Conservation (phyloP, 2,888 invertebrate species). For the Uropetala carovei region DNA sequence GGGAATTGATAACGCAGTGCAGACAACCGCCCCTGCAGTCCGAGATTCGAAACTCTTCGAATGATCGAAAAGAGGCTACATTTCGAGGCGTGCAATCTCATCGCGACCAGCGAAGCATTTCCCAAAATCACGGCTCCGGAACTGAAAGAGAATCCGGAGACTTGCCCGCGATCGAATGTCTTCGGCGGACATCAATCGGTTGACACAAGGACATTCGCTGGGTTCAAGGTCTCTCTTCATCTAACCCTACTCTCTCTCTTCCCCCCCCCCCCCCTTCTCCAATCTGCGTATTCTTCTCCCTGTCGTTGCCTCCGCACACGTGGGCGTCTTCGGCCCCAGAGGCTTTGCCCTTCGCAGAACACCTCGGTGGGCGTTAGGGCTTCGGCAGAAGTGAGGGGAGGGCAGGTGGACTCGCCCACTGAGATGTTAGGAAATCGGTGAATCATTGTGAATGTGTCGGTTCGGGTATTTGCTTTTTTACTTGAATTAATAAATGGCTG, state of each 20-base stretch:
- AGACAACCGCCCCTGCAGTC: too few species aligned
- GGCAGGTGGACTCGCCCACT: background rate
- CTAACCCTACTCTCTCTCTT: background rate
- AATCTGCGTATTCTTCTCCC: background rate
- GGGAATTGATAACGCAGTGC: too few species aligned
- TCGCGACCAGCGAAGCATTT: too few species aligned
- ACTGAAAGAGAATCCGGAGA: background rate
- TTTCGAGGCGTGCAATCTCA: too few species aligned
- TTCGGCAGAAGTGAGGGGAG: background rate
- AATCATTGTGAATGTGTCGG: background rate
- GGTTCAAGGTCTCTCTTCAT: background rate
- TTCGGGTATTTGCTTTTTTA: constrained; percentile 6
- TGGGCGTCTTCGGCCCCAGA: background rate
- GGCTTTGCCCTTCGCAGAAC: background rate
- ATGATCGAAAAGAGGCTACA: too few species aligned
- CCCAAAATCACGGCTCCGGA: too few species aligned
- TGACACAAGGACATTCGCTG: background rate
- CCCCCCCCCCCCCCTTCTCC: background rate
- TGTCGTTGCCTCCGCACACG: background rate
- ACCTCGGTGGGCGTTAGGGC: background rate
- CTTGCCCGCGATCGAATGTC: background rate
- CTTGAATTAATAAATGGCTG: background rate
- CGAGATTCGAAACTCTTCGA: too few species aligned
- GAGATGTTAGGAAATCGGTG: background rate
- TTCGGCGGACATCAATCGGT: background rate